Conservation (phyloP, 30 jellyfish, hydroid and myxozoan species). For the Hydra vulgaris region DNA sequence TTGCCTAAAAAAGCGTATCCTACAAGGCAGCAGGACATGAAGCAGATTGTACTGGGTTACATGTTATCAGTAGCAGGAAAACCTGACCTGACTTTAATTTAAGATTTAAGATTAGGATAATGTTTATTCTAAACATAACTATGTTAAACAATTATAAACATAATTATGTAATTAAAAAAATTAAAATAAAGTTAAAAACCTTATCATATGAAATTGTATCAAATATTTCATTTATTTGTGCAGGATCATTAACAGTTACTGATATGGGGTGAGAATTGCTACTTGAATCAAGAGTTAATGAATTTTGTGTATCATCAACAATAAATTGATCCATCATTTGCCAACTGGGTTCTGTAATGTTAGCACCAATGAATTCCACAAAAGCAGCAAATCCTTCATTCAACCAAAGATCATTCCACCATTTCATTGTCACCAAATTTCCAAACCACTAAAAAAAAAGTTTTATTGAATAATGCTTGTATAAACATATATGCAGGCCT, state of each 20-base stretch:
- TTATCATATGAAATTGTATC: constrained; percentile 80
- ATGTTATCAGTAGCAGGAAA: no score
- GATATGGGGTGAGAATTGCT: constrained; percentile 80
- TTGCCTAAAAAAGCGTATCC: no score
- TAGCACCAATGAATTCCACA: constrained; percentile 59
- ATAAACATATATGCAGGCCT: no score
- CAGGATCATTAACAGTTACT: constrained; percentile 75
- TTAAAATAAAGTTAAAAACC: constrained; percentile 21
- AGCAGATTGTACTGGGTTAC: no score
- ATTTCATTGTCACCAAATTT: constrained; percentile 72
- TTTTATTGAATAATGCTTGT: no score
- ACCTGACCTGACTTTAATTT: no score
- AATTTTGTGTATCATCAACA: constrained; percentile 35
- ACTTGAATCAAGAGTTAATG: constrained; percentile 58
- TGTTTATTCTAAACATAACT: no score
- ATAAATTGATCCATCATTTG: constrained; percentile 79
- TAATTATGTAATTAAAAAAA: neutral
- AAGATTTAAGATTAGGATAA: no score
- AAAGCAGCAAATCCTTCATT: constrained; percentile 87
- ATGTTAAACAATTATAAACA: no score
- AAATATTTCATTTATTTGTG: constrained; percentile 50
- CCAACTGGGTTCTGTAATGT: constrained; percentile 46
- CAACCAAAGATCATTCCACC: constrained; percentile 87
- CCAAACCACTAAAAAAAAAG: constrained; percentile 68
- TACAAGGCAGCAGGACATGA: no score